phyloP scores from a whole-genome alignment of 1,140 invertebrate genomes.

The Drosophila parvula region DNA sequence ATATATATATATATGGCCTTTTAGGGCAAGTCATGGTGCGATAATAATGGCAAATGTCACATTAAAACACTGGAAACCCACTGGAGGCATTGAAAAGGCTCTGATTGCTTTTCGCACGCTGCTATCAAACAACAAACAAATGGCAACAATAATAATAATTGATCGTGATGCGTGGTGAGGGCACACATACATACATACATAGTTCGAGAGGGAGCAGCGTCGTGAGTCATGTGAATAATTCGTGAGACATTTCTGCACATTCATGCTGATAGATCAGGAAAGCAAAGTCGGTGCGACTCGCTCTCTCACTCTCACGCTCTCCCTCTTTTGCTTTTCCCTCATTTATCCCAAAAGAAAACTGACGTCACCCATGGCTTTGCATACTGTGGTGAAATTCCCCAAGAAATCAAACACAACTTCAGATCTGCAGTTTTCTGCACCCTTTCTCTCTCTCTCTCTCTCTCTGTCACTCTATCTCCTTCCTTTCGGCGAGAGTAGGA shows the following conservation, averaged over 20 bases:
- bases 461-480: neutral
- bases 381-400: conserved; percentile 46
- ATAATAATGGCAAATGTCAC: conserved; percentile 54
- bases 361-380: conserved; percentile 34
- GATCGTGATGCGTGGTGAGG: conserved; percentile 47
- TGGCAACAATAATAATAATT: conserved; percentile 34
- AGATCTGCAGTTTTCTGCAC: neutral
- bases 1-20: neutral
- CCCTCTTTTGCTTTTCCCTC: neutral
- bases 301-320: conserved; percentile 11
- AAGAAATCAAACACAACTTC: neutral
- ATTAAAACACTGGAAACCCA: conserved; percentile 5
- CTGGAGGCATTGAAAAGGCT: conserved; percentile 19
- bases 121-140: conserved; percentile 36
- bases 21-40: conserved; percentile 32
- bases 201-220: neutral
- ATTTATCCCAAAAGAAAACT: conserved; percentile 6
- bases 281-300: conserved; percentile 26
- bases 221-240: conserved; percentile 50
- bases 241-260: conserved; percentile 47
- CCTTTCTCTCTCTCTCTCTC: neutral
- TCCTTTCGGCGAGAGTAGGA: conserved; percentile 9
- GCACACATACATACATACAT: neutral
- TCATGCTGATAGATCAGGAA: conserved; percentile 58
- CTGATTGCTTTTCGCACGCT: conserved; percentile 40